phyloP scores from a whole-genome alignment of 1,140 invertebrate species.

The Trichoplusia ni region DNA sequence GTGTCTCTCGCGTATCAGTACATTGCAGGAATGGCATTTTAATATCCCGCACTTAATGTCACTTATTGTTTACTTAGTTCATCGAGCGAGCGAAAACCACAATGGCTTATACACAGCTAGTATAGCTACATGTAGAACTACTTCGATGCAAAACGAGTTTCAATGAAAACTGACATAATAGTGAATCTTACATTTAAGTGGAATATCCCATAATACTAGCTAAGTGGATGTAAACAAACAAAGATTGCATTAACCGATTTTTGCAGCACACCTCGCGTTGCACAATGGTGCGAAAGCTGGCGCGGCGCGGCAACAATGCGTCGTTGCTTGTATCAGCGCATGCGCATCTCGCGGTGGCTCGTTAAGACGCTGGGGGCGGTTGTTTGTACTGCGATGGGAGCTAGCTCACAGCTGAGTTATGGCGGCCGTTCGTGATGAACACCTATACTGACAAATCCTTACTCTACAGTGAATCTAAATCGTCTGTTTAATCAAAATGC shows the following conservation, averaged over 20 bases:
- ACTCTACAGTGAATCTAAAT: slow-evolving; percentile 12
- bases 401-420: slow-evolving; percentile 48
- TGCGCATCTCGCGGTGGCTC: slow-evolving; percentile 70
- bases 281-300: slow-evolving; percentile 77
- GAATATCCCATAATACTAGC: slow-evolving; percentile 41
- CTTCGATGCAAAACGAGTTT: slow-evolving; percentile 5
- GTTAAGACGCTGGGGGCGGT: slow-evolving; percentile 66
- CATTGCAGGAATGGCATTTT: slow-evolving; percentile 77
- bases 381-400: slow-evolving; percentile 56
- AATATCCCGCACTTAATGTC: slow-evolving; percentile 72
- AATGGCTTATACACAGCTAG: slow-evolving; percentile 29
- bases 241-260: slow-evolving; percentile 63
- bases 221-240: slow-evolving; percentile 70
- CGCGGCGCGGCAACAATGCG: slow-evolving; percentile 72
- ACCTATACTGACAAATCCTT: slow-evolving; percentile 38
- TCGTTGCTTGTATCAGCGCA: slow-evolving; percentile 65
- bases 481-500: slow-evolving; percentile 12
- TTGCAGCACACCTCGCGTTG: slow-evolving; percentile 50
- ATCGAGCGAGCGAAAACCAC: slow-evolving; percentile 63
- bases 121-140: slow-evolving; percentile 6
- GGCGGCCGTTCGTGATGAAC: slow-evolving; percentile 48
- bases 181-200: slow-evolving; percentile 8
- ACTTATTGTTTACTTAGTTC: slow-evolving; percentile 74
- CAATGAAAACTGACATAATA: slow-evolving; percentile 8
- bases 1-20: slow-evolving; percentile 72